Evolutionary conservation across 2,797 vertebrate species (phyloP), one percentile per base, ranked within the genome.

Genomic region (Pipistrellus kuhlii): DNA sequence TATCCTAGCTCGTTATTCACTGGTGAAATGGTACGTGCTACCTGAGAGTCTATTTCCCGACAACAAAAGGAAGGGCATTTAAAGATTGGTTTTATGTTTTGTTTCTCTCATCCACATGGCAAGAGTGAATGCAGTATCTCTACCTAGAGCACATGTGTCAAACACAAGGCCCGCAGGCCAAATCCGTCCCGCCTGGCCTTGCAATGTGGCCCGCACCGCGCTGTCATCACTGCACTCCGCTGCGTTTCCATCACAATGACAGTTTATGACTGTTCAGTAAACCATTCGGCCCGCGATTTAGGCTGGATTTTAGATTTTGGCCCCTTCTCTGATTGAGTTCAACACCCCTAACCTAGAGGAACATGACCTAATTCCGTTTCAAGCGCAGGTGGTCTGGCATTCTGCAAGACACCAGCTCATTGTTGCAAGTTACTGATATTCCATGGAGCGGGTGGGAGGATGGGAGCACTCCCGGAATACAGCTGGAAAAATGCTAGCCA

Each of bases 1-100:
- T 0, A 0, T 73, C 57, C 72, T 9, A 78, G 94, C 90, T 95
- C 96, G 96, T 97, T 95, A 96, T 68, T 97, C 92, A 96, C 93
- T 46, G 73, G 85, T 80, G 94, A 93, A 96, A 88, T 35, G 77
- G 85, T 80, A 68, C 72, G 30, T 15, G 71, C 72, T 93, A 55
- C 51, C 35, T 13, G 85, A 96, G 84, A 96, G 92, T 20, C 83
- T 92, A 55, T 48, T 93, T 95, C 72, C 86, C 38, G 77, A 91
- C 62, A 85, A 91, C 84, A 90, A 97, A 97, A 97, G 88, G 95
- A 95, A 89, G 96, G 87, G 32, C 66, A 75, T 94, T 96, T 96
- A 94, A 97, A 97, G 85, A 76, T 93, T 9, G 41, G 46, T 62
- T 96, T 82, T 66, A 57, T 15, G 92, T 96, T 91, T 83, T 85